A percentile compares a stretch with the other conserved stretches of the same genome.
Evolutionary conservation across 2,888 invertebrate species (phyloP).

Genomic region (Cecidostiba fungosa): DNA sequence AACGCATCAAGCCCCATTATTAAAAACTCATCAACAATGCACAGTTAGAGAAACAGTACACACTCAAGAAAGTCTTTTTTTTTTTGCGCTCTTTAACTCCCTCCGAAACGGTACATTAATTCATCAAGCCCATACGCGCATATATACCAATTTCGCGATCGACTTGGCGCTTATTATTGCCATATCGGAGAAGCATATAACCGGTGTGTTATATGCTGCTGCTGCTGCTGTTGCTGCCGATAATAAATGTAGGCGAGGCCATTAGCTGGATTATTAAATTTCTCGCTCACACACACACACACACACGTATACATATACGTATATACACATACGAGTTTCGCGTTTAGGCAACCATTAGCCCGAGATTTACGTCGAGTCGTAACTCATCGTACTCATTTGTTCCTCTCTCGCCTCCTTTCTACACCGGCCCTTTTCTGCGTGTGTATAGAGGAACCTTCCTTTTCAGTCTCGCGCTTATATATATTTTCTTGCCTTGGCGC

Average conservation of each 20-base stretch:
- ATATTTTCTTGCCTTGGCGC: background rate
- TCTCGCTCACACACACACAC: conserved; percentile 74
- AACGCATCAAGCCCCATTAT: background rate
- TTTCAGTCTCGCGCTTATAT: conserved; percentile 7
- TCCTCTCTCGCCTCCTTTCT: conserved; percentile 71
- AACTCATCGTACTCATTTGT: conserved; percentile 80
- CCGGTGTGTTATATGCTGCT: background rate
- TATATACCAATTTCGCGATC: background rate
- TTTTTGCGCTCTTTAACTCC: background rate
- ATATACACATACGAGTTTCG: conserved; percentile 72
- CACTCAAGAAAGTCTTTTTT: background rate
- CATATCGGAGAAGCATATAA: conserved; percentile 21
- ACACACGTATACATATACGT: too few relatives aligned
- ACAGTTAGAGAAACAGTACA: conserved; percentile 16
- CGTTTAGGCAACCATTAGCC: conserved; percentile 80
- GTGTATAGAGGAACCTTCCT: conserved; percentile 61
- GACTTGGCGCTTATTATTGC: conserved; percentile 43
- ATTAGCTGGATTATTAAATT: conserved; percentile 80
- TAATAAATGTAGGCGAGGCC: conserved; percentile 78
- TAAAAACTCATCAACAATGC: conserved; percentile 14
- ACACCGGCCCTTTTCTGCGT: conserved; percentile 63
- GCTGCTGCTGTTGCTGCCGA: conserved; percentile 38
- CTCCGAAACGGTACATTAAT: conserved; percentile 18
- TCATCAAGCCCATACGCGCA: conserved; percentile 7
- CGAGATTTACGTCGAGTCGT: conserved; percentile 80